phyloP scores from a whole-genome alignment of 2,797 vertebrate genomes.

The Coluber constrictor region DNA sequence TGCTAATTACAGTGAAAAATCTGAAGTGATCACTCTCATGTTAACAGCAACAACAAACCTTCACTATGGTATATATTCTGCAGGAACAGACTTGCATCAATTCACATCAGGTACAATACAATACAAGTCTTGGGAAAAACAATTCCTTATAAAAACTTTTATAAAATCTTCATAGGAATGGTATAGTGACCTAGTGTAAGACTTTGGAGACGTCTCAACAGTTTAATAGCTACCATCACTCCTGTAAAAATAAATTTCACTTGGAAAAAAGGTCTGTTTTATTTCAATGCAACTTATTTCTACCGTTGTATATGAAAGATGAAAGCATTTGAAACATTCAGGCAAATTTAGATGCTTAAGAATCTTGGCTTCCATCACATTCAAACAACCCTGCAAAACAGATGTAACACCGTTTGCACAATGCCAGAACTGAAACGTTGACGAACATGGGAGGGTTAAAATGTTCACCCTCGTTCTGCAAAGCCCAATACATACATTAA shows the following conservation, averaged over 20 bases:
- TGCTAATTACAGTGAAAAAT: constrained; percentile 4
- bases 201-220: background rate
- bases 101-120: background rate
- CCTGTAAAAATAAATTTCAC: background rate
- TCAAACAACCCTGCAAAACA: background rate
- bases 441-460: background rate
- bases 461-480: background rate
- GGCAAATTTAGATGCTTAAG: background rate
- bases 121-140: background rate
- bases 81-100: background rate
- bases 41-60: background rate
- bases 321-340: background rate
- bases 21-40: background rate
- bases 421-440: background rate
- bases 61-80: background rate
- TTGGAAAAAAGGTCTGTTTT: background rate
- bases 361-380: background rate
- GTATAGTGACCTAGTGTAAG: background rate
- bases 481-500: background rate
- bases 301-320: background rate
- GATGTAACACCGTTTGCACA: background rate
- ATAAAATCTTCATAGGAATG: background rate
- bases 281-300: background rate
- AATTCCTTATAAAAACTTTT: constrained; percentile 9
- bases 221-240: background rate